A percentile compares a stretch with the other conserved stretches of the same genome.
phyloP scores from a whole-genome alignment of 64 coral and sea anemone genomes.

The Hydrozoanthus tunicans region DNA sequence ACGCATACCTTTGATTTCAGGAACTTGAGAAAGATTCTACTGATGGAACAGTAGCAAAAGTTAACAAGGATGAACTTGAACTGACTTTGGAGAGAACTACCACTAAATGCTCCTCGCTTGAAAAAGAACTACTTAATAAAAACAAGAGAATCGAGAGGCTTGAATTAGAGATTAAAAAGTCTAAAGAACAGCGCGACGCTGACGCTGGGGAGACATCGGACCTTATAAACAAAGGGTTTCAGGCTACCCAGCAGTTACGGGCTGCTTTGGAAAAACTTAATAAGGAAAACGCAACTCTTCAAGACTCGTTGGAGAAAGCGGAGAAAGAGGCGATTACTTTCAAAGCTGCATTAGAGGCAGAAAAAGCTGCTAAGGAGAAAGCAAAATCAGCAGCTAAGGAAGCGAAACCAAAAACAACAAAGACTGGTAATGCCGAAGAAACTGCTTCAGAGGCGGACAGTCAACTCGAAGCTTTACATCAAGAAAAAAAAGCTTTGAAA shows the following conservation, averaged over 20 bases:
- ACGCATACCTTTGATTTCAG: not conserved
- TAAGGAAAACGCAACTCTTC: slow-evolving; percentile 84
- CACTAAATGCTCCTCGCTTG: slow-evolving; percentile 11
- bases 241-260: slow-evolving; percentile 66
- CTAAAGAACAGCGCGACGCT: not conserved
- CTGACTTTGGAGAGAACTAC: slow-evolving; percentile 22
- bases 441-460: slow-evolving; percentile 30
- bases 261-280: slow-evolving; percentile 87
- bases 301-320: slow-evolving; percentile 80
- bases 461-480: slow-evolving; percentile 65
- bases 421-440: slow-evolving; percentile 23
- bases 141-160: slow-evolving; percentile 68
- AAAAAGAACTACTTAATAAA: slow-evolving; percentile 49
- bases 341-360: slow-evolving; percentile 57
- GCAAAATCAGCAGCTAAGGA: slow-evolving; percentile 35
- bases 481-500: slow-evolving; percentile 75
- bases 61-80: not conserved
- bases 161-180: slow-evolving; percentile 54
- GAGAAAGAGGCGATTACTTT: slow-evolving; percentile 64
- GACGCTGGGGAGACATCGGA: slow-evolving; percentile 38
- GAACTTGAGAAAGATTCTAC: not conserved
- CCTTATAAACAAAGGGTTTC: slow-evolving; percentile 14
- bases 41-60: not conserved
- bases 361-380: slow-evolving; percentile 61
- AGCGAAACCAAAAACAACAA: slow-evolving; percentile 69